Conservation (phyloP, 2,888 invertebrate species). For the Mellilla xanthometata region DNA sequence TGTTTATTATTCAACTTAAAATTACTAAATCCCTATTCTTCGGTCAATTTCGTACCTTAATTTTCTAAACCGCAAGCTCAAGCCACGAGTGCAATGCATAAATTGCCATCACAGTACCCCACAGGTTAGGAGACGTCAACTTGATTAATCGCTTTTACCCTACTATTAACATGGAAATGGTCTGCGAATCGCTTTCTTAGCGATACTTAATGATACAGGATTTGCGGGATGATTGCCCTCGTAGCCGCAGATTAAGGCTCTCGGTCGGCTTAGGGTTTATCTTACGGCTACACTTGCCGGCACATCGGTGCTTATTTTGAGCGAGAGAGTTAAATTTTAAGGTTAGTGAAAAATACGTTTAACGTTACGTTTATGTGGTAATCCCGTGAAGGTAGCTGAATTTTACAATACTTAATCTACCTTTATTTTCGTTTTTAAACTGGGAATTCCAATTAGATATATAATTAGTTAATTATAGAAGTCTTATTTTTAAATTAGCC, state of each 20-base stretch:
- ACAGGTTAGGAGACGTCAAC: constrained; percentile 61
- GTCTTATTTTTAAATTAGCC: too few species aligned
- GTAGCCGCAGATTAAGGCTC: constrained; percentile 20
- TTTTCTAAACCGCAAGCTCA: constrained; percentile 37
- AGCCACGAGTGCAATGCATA: constrained; percentile 70
- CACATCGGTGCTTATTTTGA: constrained; percentile 6
- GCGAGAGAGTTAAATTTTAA: neutral
- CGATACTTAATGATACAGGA: constrained; percentile 79
- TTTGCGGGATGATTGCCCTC: constrained; percentile 72
- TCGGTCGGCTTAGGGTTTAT: constrained; percentile 38
- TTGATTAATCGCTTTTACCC: constrained; percentile 78
- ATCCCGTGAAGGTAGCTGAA: too few species aligned
- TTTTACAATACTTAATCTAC: too few species aligned
- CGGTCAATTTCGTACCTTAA: constrained; percentile 35
- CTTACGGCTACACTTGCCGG: constrained; percentile 48
- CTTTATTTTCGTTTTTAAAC: too few species aligned
- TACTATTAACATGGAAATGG: constrained; percentile 82
- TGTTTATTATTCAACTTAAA: too few species aligned
- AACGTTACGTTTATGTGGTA: too few species aligned
- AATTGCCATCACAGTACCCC: constrained; percentile 56
- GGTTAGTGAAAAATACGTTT: too few species aligned
- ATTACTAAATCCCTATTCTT: too few species aligned
- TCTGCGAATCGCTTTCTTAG: constrained; percentile 79
- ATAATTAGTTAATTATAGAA: too few species aligned
- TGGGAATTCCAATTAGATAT: too few species aligned